phyloP scores from a whole-genome alignment of 2,113 vertebrate genomes.

The Lanius ludovicianus region DNA sequence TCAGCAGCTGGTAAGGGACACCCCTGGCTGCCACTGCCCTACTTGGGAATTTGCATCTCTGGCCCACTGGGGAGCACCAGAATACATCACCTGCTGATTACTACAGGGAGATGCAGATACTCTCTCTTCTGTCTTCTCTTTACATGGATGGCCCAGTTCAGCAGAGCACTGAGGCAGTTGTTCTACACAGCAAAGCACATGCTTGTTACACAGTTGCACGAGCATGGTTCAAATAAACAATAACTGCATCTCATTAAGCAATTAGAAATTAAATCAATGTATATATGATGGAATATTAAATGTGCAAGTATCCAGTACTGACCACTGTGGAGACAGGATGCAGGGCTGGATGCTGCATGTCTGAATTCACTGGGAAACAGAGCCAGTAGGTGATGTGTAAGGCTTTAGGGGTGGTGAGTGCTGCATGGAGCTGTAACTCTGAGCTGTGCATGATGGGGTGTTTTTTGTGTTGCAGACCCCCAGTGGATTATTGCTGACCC shows the following conservation, averaged over 20 bases:
- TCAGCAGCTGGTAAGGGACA: not conserved
- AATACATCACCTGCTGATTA: not conserved
- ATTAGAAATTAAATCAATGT: not conserved
- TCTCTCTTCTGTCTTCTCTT: not conserved
- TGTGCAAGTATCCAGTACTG: not conserved
- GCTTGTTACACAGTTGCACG: not conserved
- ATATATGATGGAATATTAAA: not conserved
- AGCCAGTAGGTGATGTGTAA: not conserved
- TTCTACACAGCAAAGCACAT: not conserved
- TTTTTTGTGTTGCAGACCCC: slow-evolving; percentile 81
- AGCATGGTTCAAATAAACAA: accelerated
- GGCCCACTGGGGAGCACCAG: not conserved
- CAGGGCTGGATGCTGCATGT: not conserved
- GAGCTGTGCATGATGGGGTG: not conserved
- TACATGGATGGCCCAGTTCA: not conserved
- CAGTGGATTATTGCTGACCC: slow-evolving; percentile 89
- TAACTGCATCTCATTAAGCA: not conserved
- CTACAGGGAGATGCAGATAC: not conserved
- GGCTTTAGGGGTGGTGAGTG: not conserved
- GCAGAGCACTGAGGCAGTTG: not conserved
- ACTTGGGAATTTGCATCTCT: not conserved
- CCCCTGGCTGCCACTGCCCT: accelerated
- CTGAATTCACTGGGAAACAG: not conserved
- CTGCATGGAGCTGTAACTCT: not conserved
- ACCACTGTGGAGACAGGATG: not conserved